Evolutionary conservation across 2,113 vertebrate species (phyloP).

Genomic region (Isichthys henryi): DNA sequence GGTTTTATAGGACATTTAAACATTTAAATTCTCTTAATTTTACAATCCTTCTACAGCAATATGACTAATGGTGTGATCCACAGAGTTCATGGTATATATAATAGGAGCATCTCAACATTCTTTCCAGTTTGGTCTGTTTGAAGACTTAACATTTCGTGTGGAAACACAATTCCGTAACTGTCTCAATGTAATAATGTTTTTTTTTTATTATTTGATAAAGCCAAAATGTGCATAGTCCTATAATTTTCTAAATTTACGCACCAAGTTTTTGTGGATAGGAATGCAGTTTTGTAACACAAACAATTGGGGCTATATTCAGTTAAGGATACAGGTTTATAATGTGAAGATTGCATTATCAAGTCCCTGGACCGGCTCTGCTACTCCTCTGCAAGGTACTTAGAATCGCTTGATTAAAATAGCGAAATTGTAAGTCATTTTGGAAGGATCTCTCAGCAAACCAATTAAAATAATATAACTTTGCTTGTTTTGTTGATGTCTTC

Average conservation of each 20-base stretch:
- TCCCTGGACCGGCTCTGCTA: neutral
- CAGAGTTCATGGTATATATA: neutral
- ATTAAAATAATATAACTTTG: neutral
- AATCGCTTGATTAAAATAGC: neutral
- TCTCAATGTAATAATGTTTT: neutral
- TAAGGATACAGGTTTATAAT: neutral
- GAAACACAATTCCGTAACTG: neutral
- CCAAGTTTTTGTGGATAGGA: neutral
- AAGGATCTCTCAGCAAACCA: neutral
- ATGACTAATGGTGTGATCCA: neutral
- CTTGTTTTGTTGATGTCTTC: neutral
- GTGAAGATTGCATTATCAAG: neutral
- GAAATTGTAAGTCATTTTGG: neutral
- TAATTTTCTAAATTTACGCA: neutral
- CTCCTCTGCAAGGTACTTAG: neutral
- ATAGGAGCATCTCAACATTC: neutral
- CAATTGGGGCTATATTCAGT: neutral
- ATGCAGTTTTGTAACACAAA: neutral
- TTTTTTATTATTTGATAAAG: neutral
- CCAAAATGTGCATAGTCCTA: neutral
- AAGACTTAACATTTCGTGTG: neutral
- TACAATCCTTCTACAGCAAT: neutral
- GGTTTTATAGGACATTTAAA: neutral
- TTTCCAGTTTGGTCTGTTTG: neutral
- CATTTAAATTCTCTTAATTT: neutral